phyloP scores from a whole-genome alignment of 2,113 vertebrate genomes.

The Sylvia atricapilla region DNA sequence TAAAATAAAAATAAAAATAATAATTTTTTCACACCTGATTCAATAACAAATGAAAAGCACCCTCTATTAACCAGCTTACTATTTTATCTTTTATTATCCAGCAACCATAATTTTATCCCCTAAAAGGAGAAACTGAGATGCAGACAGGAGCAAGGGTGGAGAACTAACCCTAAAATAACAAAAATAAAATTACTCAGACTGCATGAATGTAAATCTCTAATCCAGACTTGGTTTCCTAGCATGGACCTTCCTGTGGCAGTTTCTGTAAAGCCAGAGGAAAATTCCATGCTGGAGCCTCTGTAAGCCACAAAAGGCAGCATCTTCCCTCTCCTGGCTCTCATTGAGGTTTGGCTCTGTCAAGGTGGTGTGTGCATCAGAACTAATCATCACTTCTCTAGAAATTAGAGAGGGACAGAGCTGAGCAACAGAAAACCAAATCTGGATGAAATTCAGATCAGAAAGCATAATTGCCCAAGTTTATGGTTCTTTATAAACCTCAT shows the following conservation, averaged over 20 bases:
- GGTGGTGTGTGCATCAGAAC: background rate
- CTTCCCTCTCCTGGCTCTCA: background rate
- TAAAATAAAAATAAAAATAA: background rate
- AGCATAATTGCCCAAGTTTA: background rate
- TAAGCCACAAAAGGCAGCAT: background rate
- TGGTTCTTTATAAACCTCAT: background rate
- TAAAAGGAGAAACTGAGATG: background rate
- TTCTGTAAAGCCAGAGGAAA: background rate
- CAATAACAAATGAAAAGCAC: background rate
- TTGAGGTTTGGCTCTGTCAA: background rate
- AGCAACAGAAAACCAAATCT: background rate
- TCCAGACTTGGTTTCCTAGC: background rate
- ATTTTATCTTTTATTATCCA: background rate
- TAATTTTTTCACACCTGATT: background rate
- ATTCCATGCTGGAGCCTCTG: background rate
- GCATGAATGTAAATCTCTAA: fast-evolving
- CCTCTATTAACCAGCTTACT: background rate
- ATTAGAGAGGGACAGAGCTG: background rate
- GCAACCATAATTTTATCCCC: background rate
- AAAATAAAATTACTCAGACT: background rate
- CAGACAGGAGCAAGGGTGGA: fast-evolving
- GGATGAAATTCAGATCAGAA: background rate
- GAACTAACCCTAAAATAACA: background rate
- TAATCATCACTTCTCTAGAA: background rate
- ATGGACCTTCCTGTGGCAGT: background rate